A percentile compares a stretch with the other conserved stretches of the same genome.
phyloP scores from a whole-genome alignment of 2,113 vertebrate genomes.

The Neomonachus schauinslandi region DNA sequence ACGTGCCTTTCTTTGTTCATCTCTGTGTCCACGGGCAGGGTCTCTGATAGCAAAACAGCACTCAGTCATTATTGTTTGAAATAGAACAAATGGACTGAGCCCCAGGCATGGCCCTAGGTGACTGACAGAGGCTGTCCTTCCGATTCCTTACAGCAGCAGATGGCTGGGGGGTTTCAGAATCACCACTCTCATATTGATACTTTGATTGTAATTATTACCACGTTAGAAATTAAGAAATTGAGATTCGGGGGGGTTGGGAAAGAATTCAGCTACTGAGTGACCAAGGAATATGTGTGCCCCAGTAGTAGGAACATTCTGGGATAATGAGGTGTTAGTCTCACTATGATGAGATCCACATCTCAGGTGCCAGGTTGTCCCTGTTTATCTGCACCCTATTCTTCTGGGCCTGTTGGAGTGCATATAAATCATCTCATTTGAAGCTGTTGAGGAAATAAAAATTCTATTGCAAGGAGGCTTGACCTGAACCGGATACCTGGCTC shows the following conservation, averaged over 20 bases:
- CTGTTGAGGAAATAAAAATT: slow-evolving; percentile 54
- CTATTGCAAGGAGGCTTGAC: neutral
- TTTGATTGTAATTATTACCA: neutral
- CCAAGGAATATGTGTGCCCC: neutral
- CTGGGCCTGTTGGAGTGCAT: neutral
- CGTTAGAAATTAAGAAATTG: slow-evolving; percentile 7
- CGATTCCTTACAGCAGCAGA: neutral
- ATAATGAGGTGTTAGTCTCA: neutral
- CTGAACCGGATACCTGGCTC: neutral
- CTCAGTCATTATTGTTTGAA: neutral
- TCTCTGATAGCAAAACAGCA: neutral
- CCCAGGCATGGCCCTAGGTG: too few relatives aligned
- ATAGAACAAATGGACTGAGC: neutral
- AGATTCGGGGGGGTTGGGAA: neutral
- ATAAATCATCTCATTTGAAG: slow-evolving; percentile 52
- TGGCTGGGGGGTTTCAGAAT: neutral
- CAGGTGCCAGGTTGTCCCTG: neutral
- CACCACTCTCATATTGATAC: neutral
- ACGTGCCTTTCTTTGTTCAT: neutral
- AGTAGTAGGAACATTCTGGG: neutral
- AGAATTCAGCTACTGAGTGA: neutral
- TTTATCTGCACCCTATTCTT: neutral
- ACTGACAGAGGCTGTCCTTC: neutral
- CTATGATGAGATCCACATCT: neutral
- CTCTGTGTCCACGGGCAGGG: neutral